Conservation (phyloP, 2,113 vertebrate genomes). For the Sylvia atricapilla region DNA sequence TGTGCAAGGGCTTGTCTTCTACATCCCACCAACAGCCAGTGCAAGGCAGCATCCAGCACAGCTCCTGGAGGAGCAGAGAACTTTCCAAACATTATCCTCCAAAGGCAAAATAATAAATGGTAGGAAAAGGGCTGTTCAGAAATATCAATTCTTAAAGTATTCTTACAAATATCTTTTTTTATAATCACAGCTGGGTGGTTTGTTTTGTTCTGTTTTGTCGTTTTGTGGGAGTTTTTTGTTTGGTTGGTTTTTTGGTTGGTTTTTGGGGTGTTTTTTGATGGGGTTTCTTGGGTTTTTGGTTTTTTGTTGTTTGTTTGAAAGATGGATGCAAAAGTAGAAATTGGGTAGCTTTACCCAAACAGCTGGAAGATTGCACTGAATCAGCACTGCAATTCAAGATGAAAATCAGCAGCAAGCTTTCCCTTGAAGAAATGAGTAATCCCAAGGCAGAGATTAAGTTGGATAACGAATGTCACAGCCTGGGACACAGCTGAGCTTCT, state of each 20-base stretch:
- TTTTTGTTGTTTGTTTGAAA: neutral
- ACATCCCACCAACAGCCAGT: neutral
- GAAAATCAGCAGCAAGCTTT: neutral
- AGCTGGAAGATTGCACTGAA: neutral
- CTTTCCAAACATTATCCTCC: neutral
- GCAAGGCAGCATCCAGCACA: neutral
- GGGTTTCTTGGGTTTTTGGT: too few relatives aligned
- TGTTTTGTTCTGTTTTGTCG: too few relatives aligned
- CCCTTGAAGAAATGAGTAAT: neutral
- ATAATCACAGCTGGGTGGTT: too few relatives aligned
- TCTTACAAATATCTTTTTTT: neutral
- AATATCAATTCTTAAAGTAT: neutral
- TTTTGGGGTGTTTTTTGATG: too few relatives aligned
- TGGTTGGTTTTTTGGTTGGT: too few relatives aligned
- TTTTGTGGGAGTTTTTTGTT: too few relatives aligned
- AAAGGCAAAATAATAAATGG: neutral
- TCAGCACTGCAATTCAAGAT: neutral
- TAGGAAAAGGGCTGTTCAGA: neutral
- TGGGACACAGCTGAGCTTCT: neutral
- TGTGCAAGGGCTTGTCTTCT: neutral
- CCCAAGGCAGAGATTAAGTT: neutral
- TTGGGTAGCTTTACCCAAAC: neutral
- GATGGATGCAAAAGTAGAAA: neutral
- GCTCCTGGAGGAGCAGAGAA: neutral
- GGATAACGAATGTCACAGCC: neutral